A percentile compares a stretch with the other conserved stretches of the same genome.
Evolutionary conservation across 2,888 invertebrate genomes (phyloP).

Genomic region (Ormyrus nitidulus): DNA sequence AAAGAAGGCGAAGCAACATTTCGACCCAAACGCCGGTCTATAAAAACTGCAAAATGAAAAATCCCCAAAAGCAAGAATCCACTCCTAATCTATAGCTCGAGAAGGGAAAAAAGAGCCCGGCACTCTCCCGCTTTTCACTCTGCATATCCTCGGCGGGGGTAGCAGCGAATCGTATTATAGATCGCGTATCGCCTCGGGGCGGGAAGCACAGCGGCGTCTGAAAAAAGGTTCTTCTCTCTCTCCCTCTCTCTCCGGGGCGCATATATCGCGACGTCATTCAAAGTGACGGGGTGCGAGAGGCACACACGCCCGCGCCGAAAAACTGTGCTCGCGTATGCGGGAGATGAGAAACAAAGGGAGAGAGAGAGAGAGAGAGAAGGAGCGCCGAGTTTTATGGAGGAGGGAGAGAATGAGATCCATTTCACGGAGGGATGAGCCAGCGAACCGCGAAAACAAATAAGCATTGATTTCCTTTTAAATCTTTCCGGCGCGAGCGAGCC

Average conservation of each 20-base stretch:
- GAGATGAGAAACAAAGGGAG: conserved; percentile 37
- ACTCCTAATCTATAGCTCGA: background rate
- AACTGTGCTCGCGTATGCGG: background rate
- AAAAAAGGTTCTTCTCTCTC: conserved; percentile 57
- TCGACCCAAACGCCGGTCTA: no score
- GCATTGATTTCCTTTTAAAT: conserved; percentile 68
- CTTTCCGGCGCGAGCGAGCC: conserved; percentile 52
- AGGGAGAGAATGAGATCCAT: conserved; percentile 61
- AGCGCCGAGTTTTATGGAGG: conserved; percentile 25
- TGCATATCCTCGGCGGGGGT: background rate
- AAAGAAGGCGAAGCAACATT: no score
- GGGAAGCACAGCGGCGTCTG: conserved; percentile 41
- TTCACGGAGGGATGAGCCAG: conserved; percentile 68
- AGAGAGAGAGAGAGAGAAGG: background rate
- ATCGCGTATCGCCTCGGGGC: conserved; percentile 58
- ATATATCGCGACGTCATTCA: conserved; percentile 62
- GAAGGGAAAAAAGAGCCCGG: background rate
- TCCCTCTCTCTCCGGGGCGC: conserved; percentile 42
- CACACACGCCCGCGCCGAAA: conserved; percentile 29
- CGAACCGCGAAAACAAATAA: conserved; percentile 68
- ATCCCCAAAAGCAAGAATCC: no score
- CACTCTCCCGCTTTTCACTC: background rate
- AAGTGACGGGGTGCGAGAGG: conserved; percentile 58
- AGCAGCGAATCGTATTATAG: conserved; percentile 61
- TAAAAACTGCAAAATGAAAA: no score